Conservation (phyloP, 1,140 invertebrate species). For the Pachypsylla venusta region DNA sequence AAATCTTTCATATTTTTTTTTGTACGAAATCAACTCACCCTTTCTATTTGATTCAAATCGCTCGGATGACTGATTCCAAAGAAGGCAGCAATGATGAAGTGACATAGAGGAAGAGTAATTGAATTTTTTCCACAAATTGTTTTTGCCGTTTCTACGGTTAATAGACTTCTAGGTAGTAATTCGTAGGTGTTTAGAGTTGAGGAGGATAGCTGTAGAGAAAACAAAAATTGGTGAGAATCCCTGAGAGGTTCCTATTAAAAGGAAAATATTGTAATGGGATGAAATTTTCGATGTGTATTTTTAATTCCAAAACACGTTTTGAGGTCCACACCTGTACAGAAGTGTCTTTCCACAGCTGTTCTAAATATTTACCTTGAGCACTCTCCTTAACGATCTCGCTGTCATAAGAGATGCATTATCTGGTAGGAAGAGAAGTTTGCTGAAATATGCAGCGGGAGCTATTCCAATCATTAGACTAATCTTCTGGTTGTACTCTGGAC, state of each 20-base stretch:
- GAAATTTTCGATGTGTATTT: neutral
- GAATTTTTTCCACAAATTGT: neutral
- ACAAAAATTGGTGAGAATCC: no score
- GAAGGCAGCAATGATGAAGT: neutral
- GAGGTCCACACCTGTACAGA: neutral
- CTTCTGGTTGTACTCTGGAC: conserved; percentile 38
- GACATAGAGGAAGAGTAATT: neutral
- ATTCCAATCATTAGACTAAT: conserved; percentile 31
- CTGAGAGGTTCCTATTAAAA: neutral
- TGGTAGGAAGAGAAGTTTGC: neutral
- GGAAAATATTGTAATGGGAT: neutral
- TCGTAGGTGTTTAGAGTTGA: neutral
- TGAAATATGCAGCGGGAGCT: conserved; percentile 29
- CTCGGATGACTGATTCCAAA: conserved; percentile 2
- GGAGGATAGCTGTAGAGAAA: neutral
- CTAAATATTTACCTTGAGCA: neutral
- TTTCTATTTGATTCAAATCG: neutral
- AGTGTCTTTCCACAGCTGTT: neutral
- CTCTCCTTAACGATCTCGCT: neutral
- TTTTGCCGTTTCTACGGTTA: neutral
- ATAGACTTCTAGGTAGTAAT: neutral
- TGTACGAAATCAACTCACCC: neutral
- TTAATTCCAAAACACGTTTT: neutral
- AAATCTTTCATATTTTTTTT: no score
- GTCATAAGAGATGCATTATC: conserved; percentile 13